Conservation (phyloP, 2,888 invertebrate genomes). For the Tryphoninae sp. region DNA sequence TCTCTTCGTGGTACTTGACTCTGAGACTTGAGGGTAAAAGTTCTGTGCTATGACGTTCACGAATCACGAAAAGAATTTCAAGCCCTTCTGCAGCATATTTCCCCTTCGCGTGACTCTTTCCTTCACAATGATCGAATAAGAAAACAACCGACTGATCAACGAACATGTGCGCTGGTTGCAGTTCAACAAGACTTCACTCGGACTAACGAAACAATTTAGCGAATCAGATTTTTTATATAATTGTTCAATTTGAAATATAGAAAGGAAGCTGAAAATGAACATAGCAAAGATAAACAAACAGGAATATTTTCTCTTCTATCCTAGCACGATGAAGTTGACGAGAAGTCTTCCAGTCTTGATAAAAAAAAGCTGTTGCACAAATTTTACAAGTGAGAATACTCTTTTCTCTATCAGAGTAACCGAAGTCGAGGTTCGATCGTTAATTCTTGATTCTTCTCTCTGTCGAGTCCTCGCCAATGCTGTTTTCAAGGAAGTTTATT, state of each 20-base stretch:
- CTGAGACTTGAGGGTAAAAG: slow-evolving; percentile 42
- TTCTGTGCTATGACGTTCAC: slow-evolving; percentile 30
- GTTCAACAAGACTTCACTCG: slow-evolving; percentile 30
- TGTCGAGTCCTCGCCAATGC: neutral
- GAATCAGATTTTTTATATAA: slow-evolving; percentile 53
- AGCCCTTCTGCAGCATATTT: slow-evolving; percentile 15
- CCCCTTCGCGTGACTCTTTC: too few species aligned
- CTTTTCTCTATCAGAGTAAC: slow-evolving; percentile 32
- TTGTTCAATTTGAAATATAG: slow-evolving; percentile 44
- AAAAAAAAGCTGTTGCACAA: neutral
- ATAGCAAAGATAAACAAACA: slow-evolving; percentile 25
- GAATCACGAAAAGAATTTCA: slow-evolving; percentile 42
- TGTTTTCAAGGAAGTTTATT: neutral
- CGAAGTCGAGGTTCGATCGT: neutral
- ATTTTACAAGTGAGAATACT: slow-evolving; percentile 24
- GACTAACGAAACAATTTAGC: slow-evolving; percentile 21
- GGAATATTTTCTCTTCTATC: slow-evolving; percentile 20
- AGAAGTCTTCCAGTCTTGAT: slow-evolving; percentile 24
- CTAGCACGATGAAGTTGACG: slow-evolving; percentile 7
- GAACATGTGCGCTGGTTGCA: neutral
- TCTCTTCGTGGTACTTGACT: slow-evolving; percentile 65
- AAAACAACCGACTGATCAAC: neutral
- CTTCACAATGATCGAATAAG: neutral
- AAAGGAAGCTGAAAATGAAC: slow-evolving; percentile 10
- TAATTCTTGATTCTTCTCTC: neutral